Evolutionary conservation across 2,113 vertebrate species (phyloP).

Genomic region (Toxotes jaculatrix): DNA sequence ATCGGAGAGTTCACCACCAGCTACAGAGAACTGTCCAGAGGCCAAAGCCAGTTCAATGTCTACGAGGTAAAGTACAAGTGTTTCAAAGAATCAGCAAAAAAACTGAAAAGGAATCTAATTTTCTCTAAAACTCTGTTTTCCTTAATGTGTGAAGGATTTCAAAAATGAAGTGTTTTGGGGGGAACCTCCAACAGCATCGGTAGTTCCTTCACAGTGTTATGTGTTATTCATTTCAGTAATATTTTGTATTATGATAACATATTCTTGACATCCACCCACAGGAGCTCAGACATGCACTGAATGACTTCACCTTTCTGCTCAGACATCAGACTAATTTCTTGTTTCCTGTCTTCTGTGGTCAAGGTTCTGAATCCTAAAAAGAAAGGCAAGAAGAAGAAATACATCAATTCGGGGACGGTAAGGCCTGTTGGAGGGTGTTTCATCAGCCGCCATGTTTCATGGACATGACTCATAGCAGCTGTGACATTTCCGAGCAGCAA

Average conservation of each 20-base stretch:
- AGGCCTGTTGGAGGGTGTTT: slow-evolving; percentile 64
- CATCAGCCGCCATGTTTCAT: slow-evolving; percentile 24
- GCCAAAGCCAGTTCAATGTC: slow-evolving; percentile 96
- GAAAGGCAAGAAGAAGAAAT: slow-evolving; percentile 99
- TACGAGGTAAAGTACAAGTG: slow-evolving; percentile 87
- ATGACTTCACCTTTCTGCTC: slow-evolving; percentile 1
- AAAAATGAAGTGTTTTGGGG: slow-evolving; percentile 6
- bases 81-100: neutral
- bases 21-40: slow-evolving; percentile 94
- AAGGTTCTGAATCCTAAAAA: slow-evolving; percentile 97
- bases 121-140: slow-evolving; percentile 1
- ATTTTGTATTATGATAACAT: neutral
- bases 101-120: neutral
- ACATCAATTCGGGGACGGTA: slow-evolving; percentile 95
- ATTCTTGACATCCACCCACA: neutral
- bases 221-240: slow-evolving; percentile 35
- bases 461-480: slow-evolving; percentile 10
- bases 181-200: neutral
- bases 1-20: slow-evolving; percentile 98
- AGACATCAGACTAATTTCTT: slow-evolving; percentile 5
- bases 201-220: slow-evolving; percentile 6
- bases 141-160: neutral
- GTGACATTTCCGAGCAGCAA: slow-evolving; percentile 5
- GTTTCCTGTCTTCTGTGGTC: slow-evolving; percentile 21
- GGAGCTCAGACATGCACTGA: neutral